phyloP scores from a whole-genome alignment of 2,888 invertebrate genomes.

The Esperia sulphurella region DNA sequence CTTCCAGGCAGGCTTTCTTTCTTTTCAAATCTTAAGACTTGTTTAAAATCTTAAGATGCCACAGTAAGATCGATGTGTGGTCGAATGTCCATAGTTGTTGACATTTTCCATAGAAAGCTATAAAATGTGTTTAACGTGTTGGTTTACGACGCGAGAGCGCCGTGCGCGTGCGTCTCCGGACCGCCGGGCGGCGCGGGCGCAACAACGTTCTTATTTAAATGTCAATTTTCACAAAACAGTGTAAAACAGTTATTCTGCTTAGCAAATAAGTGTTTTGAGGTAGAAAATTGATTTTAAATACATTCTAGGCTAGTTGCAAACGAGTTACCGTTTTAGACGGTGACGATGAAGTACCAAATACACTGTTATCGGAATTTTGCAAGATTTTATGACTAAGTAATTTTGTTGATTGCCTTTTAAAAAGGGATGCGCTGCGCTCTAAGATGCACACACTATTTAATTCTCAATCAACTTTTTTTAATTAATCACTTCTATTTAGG shows the following conservation, averaged over 20 bases:
- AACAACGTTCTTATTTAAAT: conserved; percentile 24
- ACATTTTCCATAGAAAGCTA: conserved; percentile 46
- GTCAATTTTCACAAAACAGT: conserved; percentile 42
- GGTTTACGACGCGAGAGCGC: conserved; percentile 27
- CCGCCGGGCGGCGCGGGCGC: background rate
- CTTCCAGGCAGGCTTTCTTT: too few relatives aligned
- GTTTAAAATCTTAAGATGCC: background rate
- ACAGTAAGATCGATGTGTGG: too few relatives aligned
- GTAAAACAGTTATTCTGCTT: conserved; percentile 22
- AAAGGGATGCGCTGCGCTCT: too few relatives aligned
- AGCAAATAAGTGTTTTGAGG: conserved; percentile 5
- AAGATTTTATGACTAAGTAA: too few relatives aligned
- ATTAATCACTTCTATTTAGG: too few relatives aligned
- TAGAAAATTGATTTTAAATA: background rate
- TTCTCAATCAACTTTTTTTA: too few relatives aligned
- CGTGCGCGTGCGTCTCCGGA: conserved; percentile 13
- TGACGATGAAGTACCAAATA: too few relatives aligned
- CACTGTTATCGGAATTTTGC: too few relatives aligned
- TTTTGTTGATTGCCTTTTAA: too few relatives aligned
- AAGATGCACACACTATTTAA: too few relatives aligned
- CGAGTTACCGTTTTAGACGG: too few relatives aligned
- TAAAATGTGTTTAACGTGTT: conserved; percentile 31
- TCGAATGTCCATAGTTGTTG: conserved; percentile 2
- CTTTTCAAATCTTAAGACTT: background rate
- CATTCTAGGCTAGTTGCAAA: too few relatives aligned